Conservation (phyloP, 2,113 vertebrate genomes). For the Ondatra zibethicus region DNA sequence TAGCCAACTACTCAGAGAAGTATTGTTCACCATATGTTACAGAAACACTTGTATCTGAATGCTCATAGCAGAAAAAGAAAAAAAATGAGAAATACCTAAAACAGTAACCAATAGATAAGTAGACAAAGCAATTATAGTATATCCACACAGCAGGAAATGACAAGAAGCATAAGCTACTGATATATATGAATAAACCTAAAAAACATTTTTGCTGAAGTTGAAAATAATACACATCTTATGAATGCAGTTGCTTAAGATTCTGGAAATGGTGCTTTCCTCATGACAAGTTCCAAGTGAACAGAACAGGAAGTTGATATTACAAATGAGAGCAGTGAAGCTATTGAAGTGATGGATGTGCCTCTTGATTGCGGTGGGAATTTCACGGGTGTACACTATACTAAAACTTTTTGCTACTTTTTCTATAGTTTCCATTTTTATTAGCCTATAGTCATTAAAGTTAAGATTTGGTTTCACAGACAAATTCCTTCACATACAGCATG, state of each 20-base stretch:
- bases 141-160: neutral
- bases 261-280: neutral
- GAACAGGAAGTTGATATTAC: neutral
- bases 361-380: neutral
- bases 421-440: neutral
- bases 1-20: neutral
- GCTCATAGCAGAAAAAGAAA: neutral
- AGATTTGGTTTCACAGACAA: neutral
- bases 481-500: neutral
- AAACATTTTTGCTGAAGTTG: neutral
- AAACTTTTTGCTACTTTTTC: neutral
- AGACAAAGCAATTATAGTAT: neutral
- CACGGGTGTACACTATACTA: neutral
- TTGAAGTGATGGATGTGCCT: neutral
- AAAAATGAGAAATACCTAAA: neutral
- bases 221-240: neutral
- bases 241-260: neutral
- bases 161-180: neutral
- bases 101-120: neutral
- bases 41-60: neutral
- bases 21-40: neutral
- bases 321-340: neutral
- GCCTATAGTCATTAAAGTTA: neutral
- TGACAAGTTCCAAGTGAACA: neutral
- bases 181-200: neutral